Conservation (phyloP, 2,113 vertebrate genomes). For the Serilophus lunatus region DNA sequence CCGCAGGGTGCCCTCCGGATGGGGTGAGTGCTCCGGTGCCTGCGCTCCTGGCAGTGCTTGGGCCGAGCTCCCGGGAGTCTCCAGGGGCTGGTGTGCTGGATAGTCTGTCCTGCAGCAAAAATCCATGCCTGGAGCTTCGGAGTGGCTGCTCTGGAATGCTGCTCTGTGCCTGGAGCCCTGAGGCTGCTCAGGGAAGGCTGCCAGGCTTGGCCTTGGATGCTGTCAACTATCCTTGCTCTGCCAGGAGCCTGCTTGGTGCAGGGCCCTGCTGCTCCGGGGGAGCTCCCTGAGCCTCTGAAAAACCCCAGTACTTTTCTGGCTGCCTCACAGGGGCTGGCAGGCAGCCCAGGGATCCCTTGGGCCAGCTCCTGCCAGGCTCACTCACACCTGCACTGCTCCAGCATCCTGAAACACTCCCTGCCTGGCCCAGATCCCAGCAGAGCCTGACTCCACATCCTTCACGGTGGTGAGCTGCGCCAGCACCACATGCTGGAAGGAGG, state of each 20-base stretch:
- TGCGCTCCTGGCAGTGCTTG: background rate
- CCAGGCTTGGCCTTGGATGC: background rate
- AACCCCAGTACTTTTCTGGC: background rate
- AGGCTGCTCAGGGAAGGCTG: background rate
- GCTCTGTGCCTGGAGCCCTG: background rate
- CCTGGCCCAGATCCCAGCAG: background rate
- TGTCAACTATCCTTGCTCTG: background rate
- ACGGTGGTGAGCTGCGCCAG: background rate
- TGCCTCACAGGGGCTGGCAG: background rate
- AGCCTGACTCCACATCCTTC: background rate
- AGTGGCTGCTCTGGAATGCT: background rate
- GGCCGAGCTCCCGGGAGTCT: background rate
- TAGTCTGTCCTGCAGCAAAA: background rate
- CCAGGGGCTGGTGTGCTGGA: background rate
- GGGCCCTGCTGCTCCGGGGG: background rate
- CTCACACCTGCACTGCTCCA: background rate
- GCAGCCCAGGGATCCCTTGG: background rate
- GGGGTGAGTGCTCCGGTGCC: background rate
- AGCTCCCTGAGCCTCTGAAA: background rate
- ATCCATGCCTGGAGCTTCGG: background rate
- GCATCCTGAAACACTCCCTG: background rate
- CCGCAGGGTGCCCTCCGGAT: background rate
- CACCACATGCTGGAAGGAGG: rapidly evolving
- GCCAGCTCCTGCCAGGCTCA: background rate
- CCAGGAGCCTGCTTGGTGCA: background rate